Evolutionary conservation across 2,888 invertebrate genomes (phyloP), one percentile per base, ranked within the genome.

Genomic region (Megamerina dolium): DNA sequence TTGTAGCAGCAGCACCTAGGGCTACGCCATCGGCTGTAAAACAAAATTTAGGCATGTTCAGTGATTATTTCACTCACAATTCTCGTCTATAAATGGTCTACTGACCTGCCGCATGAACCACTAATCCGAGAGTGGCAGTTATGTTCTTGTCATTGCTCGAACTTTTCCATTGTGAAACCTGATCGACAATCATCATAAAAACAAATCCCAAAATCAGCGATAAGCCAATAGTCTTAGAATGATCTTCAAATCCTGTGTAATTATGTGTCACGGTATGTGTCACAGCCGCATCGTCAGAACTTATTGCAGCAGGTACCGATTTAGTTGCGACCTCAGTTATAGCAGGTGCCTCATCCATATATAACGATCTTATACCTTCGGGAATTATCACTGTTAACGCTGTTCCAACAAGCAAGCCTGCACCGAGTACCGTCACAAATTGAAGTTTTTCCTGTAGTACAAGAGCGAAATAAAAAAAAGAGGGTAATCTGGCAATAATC

Each of bases 301-400:
- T 17, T 2, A 20, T 21, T n/a, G n/a, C n/a, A 16, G 19, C 21
- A 9, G 39, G 27, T 19, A 13, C 21, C n/a, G 30, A n/a, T 14
- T 20, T 36, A 1, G 12, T 27, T n/a, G 23, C 17, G 4, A 14
- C 8, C 13, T 19, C 38, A 26, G 37, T 20, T 19, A 31, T 10
- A 13, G 13, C 29, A 8, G 45, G 23, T 31, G 26, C 43, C 6
- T 35, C 53, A 13, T 76, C 77, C 38, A 73, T 73, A 54, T 79
- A 83, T 37, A 92, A 66, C 0, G 90, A 83, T 46, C 93, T 78
- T n/a, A 99, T 89, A 5, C 99, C 99, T 74, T 99, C 99, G 0
- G 99, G 99, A 56, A 99, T 96, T 42, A 99, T 99, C 1, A 99
- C 97, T 5, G 94, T 89, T 23, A 99, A 72, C 0, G 99, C 96